Evolutionary conservation across 1,140 invertebrate species (phyloP), one percentile per base, ranked within the genome.

Genomic region (Octopus bimaculoides): DNA sequence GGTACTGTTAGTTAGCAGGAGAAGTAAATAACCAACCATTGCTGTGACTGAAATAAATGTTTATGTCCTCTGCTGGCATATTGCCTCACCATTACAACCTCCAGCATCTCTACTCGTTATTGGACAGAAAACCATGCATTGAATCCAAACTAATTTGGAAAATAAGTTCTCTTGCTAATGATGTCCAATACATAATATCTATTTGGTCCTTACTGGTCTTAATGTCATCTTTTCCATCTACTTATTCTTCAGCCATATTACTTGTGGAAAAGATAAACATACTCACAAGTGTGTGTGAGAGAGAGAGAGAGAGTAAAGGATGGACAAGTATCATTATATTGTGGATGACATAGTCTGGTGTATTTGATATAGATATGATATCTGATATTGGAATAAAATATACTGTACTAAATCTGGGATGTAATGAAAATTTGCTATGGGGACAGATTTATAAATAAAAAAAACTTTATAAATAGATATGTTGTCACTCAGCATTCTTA

Each of bases 51-150:
- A 53, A 75, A 75, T 75, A 75, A 75, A 75, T 75, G 74, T 75
- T 75, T 75, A 75, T 75, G 74, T 53, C 74, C 52, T 75, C 52
- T 17, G 74, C 52, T 75, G 74, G 74, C 74, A 75, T 52, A 75
- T 14, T 75, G 74, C 74, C 74, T 52, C 52, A 52, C 66, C 66
- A 71, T 52, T 6, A 52, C 74, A 75, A 41, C 52, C 17, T 75
- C 74, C 74, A 75, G 8, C 74, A 52, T 75, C 74, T 75, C 74
- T 26, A 20, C 14, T 71, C 26, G 52, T 75, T 52, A 75, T 53
- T 75, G 74, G 52, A 41, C 74, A 75, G 74, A 75, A 75, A 75
- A 52, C 20, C 74, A 75, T 75, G 74, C 74, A 41, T 75, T 75
- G 74, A 75, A 75, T 75, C 26, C 26, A 12, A 75, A 75, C 74